Conservation (phyloP, 2,797 vertebrate species). For the Telmatherina bonti region DNA sequence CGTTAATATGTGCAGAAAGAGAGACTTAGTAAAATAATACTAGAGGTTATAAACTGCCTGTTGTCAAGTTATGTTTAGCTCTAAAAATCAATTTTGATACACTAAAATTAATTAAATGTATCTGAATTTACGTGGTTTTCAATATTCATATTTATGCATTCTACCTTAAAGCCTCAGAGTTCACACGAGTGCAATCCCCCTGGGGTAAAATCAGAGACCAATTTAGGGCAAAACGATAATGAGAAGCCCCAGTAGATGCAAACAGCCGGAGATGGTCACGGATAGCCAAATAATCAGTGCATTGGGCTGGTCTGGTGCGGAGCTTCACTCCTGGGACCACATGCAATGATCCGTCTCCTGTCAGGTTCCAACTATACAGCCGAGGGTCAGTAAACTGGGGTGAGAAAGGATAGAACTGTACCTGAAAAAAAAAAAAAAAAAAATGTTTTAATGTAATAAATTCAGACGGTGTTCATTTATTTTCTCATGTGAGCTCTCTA, state of each 20-base stretch:
- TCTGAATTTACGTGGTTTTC: background rate
- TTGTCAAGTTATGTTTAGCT: background rate
- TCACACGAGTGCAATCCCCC: conserved; percentile 82
- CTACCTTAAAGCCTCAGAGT: conserved; percentile 86
- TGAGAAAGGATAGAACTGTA: conserved; percentile 87
- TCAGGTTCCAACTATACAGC: conserved; percentile 94
- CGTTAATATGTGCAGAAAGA: conserved; percentile 9
- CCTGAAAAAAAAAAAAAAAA: conserved; percentile 78
- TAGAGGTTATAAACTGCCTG: background rate
- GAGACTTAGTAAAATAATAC: background rate
- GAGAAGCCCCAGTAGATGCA: conserved; percentile 85
- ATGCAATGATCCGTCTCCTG: conserved; percentile 86
- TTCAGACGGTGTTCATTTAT: background rate
- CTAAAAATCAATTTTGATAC: background rate
- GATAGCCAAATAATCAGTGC: conserved; percentile 92
- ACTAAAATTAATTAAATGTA: background rate
- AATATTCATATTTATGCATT: conserved; percentile 17
- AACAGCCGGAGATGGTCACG: conserved; percentile 86
- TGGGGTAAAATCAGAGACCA: conserved; percentile 92
- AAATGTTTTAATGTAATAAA: background rate
- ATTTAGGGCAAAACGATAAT: conserved; percentile 94
- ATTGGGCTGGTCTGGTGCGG: conserved; percentile 86
- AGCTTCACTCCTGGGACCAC: conserved; percentile 87
- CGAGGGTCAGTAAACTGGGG: conserved; percentile 92
- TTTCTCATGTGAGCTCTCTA: background rate